Conservation (phyloP, 1,140 invertebrate genomes). For the Ruditapes philippinarum region DNA sequence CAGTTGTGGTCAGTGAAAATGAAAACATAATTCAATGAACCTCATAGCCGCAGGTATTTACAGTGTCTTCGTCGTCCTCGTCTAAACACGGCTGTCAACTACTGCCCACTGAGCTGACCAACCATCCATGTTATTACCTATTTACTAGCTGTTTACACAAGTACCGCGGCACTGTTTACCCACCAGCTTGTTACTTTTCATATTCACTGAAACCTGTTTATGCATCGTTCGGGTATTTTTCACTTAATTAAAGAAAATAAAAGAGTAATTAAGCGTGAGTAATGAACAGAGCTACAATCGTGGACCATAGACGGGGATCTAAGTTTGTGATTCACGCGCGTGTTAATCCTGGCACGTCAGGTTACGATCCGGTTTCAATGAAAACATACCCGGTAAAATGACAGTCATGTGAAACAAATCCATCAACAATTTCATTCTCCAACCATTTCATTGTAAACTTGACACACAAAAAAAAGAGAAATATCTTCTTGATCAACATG, state of each 20-base stretch:
- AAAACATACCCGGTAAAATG: conserved; percentile 47
- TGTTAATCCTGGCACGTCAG: conserved; percentile 17
- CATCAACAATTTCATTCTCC: background rate
- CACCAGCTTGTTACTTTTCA: conserved; percentile 5
- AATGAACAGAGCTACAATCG: conserved; percentile 29
- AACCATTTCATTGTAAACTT: too few relatives aligned
- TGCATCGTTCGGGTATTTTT: conserved; percentile 52
- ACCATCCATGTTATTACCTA: conserved; percentile 26
- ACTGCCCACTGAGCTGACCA: conserved; percentile 31
- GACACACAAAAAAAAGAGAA: too few relatives aligned
- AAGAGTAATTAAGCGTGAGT: conserved; percentile 63
- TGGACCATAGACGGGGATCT: background rate
- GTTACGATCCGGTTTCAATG: conserved; percentile 40
- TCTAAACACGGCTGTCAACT: background rate
- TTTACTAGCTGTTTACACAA: conserved; percentile 50
- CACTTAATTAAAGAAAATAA: conserved; percentile 62
- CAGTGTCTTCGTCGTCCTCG: too few relatives aligned
- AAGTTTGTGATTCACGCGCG: background rate
- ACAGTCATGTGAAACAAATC: conserved; percentile 23
- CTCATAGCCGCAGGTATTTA: conserved; percentile 26
- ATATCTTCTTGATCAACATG: too few relatives aligned
- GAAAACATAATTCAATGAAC: background rate
- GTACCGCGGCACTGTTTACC: conserved; percentile 29
- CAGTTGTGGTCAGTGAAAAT: conserved; percentile 17
- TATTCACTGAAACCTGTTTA: conserved; percentile 48